Evolutionary conservation across 2,797 vertebrate species (phyloP).

Genomic region (Ficedula albicollis): DNA sequence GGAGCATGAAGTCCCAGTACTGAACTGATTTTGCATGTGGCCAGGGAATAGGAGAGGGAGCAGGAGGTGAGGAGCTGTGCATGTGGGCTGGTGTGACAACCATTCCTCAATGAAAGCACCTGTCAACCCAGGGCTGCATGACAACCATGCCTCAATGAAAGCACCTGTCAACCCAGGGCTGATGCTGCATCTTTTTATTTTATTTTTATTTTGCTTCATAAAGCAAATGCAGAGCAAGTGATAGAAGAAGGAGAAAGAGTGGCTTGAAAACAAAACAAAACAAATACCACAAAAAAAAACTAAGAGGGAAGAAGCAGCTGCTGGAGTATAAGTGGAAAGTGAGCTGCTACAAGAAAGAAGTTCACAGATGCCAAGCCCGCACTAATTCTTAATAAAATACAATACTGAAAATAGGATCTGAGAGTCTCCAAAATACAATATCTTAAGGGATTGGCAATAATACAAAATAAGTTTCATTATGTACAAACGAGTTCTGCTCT

Average conservation of each 20-base stretch:
- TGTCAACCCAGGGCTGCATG: constrained; percentile 48
- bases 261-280: constrained; percentile 49
- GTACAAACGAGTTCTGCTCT: constrained; percentile 84
- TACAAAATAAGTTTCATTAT: constrained; percentile 86
- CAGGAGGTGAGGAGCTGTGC: neutral
- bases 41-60: neutral
- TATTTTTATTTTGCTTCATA: constrained; percentile 81
- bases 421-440: constrained; percentile 83
- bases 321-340: constrained; percentile 51
- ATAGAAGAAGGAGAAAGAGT: constrained; percentile 37
- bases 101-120: constrained; percentile 43
- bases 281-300: neutral
- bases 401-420: constrained; percentile 77
- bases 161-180: constrained; percentile 57
- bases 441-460: constrained; percentile 79
- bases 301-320: constrained; percentile 38
- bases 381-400: constrained; percentile 81
- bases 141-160: constrained; percentile 21
- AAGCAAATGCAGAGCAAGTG: constrained; percentile 79
- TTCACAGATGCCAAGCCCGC: constrained; percentile 78
- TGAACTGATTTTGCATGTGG: neutral
- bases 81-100: neutral
- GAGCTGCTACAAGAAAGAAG: constrained; percentile 51
- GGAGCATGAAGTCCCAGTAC: neutral
- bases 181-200: constrained; percentile 84